A percentile compares a stretch with the other conserved stretches of the same genome.
Conservation (phyloP, 2,888 invertebrate genomes). For the Diloba caeruleocephala region DNA sequence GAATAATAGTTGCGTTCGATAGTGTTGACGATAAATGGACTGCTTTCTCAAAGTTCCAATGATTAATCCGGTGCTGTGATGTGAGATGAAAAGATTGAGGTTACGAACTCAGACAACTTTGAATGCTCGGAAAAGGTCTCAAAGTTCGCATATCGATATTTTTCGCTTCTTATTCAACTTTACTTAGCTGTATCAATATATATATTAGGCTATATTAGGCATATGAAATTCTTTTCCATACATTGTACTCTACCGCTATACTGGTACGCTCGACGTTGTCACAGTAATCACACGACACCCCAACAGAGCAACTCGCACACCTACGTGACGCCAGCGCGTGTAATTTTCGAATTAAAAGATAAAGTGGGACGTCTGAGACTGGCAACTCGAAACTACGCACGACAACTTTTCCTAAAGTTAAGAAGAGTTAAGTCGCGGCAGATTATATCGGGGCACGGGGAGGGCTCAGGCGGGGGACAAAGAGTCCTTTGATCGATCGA, state of each 20-base stretch:
- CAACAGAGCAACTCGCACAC: constrained; percentile 14
- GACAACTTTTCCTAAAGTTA: constrained; percentile 33
- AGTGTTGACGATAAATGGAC: too few species aligned
- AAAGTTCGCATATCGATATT: too few species aligned
- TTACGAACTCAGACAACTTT: too few species aligned
- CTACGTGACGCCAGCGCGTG: neutral
- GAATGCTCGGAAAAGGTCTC: too few species aligned
- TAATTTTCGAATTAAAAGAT: constrained; percentile 12
- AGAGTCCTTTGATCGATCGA: constrained; percentile 7
- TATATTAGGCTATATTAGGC: too few species aligned
- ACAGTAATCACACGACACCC: constrained; percentile 5
- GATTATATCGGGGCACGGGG: constrained; percentile 8
- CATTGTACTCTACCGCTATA: neutral
- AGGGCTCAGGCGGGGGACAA: neutral
- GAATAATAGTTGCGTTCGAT: too few species aligned
- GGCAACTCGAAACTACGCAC: constrained; percentile 12
- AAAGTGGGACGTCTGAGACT: constrained; percentile 13
- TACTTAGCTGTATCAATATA: too few species aligned
- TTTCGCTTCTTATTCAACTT: too few species aligned
- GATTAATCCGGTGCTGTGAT: too few species aligned
- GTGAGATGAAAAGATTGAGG: too few species aligned
- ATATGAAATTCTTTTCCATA: neutral
- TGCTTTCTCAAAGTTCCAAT: too few species aligned
- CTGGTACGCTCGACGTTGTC: constrained; percentile 2
- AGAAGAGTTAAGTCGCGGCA: constrained; percentile 6